phyloP scores from a whole-genome alignment of 1,140 invertebrate genomes.

The Brachionus rotundiformis region DNA sequence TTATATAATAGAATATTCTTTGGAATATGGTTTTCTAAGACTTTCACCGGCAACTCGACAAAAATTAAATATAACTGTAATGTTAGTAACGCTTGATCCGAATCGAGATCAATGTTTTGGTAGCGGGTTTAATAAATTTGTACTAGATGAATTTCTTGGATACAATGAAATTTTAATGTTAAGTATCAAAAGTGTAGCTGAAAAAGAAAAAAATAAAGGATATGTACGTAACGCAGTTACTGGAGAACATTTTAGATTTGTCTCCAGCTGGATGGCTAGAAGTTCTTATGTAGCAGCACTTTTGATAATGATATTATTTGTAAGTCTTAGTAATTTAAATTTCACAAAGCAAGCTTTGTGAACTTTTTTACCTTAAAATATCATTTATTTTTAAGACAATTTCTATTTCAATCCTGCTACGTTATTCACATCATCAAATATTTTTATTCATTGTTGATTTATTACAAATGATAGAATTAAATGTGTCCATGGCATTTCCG shows the following conservation, averaged over 20 bases:
- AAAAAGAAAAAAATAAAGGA: constrained; percentile 91
- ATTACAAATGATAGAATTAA: constrained; percentile 89
- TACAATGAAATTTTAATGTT: constrained; percentile 96
- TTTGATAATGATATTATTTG: constrained; percentile 96
- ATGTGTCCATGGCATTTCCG: constrained; percentile 80
- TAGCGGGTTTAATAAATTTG: constrained; percentile 81
- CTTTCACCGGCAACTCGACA: constrained; percentile 80
- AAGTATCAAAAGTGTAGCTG: constrained; percentile 88
- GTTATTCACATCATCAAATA: constrained; percentile 98
- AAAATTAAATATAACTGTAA: constrained; percentile 84
- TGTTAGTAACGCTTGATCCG: constrained; percentile 77
- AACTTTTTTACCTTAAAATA: too few relatives aligned
- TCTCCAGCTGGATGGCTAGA: constrained; percentile 91
- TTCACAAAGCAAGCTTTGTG: too few relatives aligned
- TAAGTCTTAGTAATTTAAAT: too few relatives aligned
- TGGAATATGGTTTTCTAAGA: constrained; percentile 92
- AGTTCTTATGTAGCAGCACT: constrained; percentile 85
- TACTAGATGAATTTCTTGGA: constrained; percentile 87
- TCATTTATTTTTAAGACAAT: constrained; percentile 80
- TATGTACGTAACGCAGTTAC: constrained; percentile 85
- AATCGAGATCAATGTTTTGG: constrained; percentile 75
- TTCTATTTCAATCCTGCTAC: constrained; percentile 91
- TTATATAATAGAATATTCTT: constrained; percentile 94
- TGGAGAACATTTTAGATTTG: constrained; percentile 97
- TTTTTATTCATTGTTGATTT: constrained; percentile 96